These are phyloP conservation scores for Novumbra hubbsi DNA, from an alignment of 2,797 vertebrate species.

Conservation along the genomic window DNA sequence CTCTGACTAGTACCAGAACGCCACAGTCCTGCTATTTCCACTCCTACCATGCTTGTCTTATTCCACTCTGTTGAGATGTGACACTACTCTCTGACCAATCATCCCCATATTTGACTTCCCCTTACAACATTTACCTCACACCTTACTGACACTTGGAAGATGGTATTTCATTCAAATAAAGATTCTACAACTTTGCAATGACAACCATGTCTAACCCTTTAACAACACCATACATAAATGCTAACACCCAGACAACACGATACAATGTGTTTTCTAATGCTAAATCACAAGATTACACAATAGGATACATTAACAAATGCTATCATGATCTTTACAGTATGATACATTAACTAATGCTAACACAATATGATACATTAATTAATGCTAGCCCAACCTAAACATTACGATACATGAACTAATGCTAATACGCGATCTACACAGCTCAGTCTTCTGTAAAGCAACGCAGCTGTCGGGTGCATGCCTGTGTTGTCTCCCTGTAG, in stretches of 20 bases:
- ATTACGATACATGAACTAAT: background rate
- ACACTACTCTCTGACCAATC: background rate
- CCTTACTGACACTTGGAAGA: background rate
- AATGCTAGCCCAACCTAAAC: too few species aligned
- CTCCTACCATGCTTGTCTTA: background rate
- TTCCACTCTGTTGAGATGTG: background rate
- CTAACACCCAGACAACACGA: too few species aligned
- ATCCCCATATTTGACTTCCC: background rate
- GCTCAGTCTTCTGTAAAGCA: background rate
- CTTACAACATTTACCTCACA: background rate
- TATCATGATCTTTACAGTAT: too few species aligned
- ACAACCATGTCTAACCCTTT: too few species aligned
- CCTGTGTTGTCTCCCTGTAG: background rate
- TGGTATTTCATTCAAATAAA: background rate
- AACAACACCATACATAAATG: too few species aligned
- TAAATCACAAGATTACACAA: too few species aligned
- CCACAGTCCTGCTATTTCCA: background rate
- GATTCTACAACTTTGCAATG: background rate
- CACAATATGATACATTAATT: too few species aligned
- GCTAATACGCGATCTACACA: background rate
- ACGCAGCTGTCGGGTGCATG: background rate
- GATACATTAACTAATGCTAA: too few species aligned
- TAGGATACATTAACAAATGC: too few species aligned
- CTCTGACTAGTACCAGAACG: background rate
- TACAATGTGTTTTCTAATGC: too few species aligned